Conservation (phyloP, 2,888 invertebrate genomes). For the Hedychridium roseum region DNA sequence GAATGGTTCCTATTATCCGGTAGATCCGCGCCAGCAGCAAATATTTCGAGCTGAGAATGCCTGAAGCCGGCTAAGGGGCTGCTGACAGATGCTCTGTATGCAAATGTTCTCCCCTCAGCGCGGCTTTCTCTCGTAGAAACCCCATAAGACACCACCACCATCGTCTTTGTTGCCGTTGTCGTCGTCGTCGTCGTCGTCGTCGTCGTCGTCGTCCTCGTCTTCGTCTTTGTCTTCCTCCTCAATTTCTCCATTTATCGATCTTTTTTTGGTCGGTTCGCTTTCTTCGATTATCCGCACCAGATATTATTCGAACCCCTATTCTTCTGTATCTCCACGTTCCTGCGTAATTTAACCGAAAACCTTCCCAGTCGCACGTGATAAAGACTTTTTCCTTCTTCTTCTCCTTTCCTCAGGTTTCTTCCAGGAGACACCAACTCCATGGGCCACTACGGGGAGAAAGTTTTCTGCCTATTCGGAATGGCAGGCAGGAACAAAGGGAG, state of each 20-base stretch:
- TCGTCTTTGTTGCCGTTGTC: conserved; percentile 13
- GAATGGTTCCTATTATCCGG: conserved; percentile 62
- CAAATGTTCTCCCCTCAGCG: conserved; percentile 59
- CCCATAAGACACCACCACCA: conserved; percentile 41
- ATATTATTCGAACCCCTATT: too few relatives aligned
- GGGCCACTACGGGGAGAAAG: conserved; percentile 6
- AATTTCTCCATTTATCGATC: too few relatives aligned
- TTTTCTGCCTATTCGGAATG: conserved; percentile 9
- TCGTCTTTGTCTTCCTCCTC: not conserved
- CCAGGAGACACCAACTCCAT: conserved; percentile 12
- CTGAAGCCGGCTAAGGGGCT: conserved; percentile 59
- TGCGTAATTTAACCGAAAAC: conserved; percentile 29
- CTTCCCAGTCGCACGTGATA: conserved; percentile 36
- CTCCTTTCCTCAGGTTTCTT: conserved; percentile 10
- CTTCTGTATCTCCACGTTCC: conserved; percentile 30
- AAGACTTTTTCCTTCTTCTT: conserved; percentile 37
- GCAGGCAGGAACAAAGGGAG: conserved; percentile 31
- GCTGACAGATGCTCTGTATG: conserved; percentile 65
- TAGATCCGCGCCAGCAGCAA: conserved; percentile 58
- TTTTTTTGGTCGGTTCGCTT: too few relatives aligned
- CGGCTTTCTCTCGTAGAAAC: conserved; percentile 53
- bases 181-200: not conserved
- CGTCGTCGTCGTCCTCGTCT: conserved; percentile 1
- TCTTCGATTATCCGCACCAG: too few relatives aligned
- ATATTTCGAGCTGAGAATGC: conserved; percentile 61